Evolutionary conservation across 2,797 vertebrate genomes (phyloP), one percentile per base, ranked within the genome.

Genomic region (Lindbergichthys nudifrons): DNA sequence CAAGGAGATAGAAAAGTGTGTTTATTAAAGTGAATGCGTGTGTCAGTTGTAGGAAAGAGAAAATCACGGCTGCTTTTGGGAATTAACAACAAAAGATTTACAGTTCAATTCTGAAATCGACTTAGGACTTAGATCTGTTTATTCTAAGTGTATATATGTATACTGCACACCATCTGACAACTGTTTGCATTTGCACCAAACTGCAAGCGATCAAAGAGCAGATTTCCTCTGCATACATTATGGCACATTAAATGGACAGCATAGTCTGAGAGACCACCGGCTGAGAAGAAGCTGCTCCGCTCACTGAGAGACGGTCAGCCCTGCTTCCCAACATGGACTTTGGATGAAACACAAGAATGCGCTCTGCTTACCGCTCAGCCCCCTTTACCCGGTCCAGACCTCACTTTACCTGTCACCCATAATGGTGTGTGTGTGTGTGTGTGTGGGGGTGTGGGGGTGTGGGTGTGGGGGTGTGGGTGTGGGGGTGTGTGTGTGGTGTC

Each of bases 301-400:
- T 81, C 62, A 68, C 36, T 60, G 59, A 81, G 70, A 84, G 54
- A 86, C 63, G 46, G 64, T 71, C 77, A 41, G 30, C 71, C n/a
- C 30, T 2, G 39, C 66, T 77, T 76, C 72, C 75, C 5, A 6
- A 66, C 70, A 69, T 74, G 64, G 84, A 87, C 77, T 68, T 85
- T 92, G 92, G 92, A 93, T 71, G 65, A 59, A 64, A 81, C 21
- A 53, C 92, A 93, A 93, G 89, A 91, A 92, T 92, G 85, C 41
- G 63, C 87, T 86, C 32, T 0, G 12, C 75, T 75, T 30, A 64
- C 82, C 65, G 5, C 81, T 72, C 79, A 51, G 65, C 61, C 57
- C 69, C 73, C 59, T 65, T 75, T n/a, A 50, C 23, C 50, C 18
- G 1, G 30, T 30, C 56, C 79, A 87, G 64, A 88, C 86, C 85